phyloP scores from a whole-genome alignment of 2,888 invertebrate species.

The Spilosoma lubricipeda region DNA sequence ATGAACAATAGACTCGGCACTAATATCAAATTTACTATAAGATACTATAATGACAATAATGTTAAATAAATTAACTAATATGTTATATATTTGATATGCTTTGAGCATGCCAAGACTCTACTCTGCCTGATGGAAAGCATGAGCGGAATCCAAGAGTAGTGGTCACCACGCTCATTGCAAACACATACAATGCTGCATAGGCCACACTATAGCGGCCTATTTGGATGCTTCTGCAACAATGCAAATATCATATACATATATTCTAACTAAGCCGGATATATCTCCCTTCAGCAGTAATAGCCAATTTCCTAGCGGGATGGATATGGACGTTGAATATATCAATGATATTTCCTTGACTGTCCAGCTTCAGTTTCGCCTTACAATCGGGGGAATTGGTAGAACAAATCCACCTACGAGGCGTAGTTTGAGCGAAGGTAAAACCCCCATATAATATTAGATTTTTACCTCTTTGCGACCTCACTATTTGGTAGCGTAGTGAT shows the following conservation, averaged over 20 bases:
- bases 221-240: too few relatives aligned
- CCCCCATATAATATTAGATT: slow-evolving; percentile 52
- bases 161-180: too few relatives aligned
- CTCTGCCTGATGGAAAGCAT: too few relatives aligned
- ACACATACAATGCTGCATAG: too few relatives aligned
- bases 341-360: slow-evolving; percentile 45
- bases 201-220: too few relatives aligned
- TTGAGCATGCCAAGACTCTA: too few relatives aligned
- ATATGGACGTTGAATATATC: slow-evolving; percentile 45
- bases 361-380: slow-evolving; percentile 45
- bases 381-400: slow-evolving; percentile 46
- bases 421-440: slow-evolving; percentile 51
- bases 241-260: neutral
- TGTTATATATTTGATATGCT: neutral
- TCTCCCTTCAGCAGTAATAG: slow-evolving; percentile 29
- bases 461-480: slow-evolving; percentile 56
- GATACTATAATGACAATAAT: too few relatives aligned
- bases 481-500: slow-evolving; percentile 40
- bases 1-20: too few relatives aligned
- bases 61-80: neutral
- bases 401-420: slow-evolving; percentile 54
- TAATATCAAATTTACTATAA: too few relatives aligned
- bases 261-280: slow-evolving; percentile 22
- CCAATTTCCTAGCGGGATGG: slow-evolving; percentile 51
- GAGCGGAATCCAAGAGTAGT: too few relatives aligned